Evolutionary conservation across 2,797 vertebrate genomes (phyloP).

Genomic region (Alosa sapidissima): DNA sequence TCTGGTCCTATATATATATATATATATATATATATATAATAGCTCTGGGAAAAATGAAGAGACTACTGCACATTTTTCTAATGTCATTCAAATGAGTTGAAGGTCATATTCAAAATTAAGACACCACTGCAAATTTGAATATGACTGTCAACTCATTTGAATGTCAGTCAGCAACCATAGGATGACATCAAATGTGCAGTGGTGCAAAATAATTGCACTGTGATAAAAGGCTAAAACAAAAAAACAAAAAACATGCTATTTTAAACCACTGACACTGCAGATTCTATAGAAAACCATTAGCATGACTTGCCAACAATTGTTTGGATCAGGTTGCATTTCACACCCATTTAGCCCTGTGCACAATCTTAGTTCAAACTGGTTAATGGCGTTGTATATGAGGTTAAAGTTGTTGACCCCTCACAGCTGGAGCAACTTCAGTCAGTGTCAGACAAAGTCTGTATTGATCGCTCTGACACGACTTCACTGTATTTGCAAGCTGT

Average conservation of each 20-base stretch:
- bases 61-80: too few relatives aligned
- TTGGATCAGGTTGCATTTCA: neutral
- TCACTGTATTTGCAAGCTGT: neutral
- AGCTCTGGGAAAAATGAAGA: too few relatives aligned
- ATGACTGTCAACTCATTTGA: too few relatives aligned
- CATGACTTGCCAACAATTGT: neutral
- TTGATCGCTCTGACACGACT: neutral
- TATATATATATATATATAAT: too few relatives aligned
- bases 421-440: neutral
- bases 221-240: too few relatives aligned
- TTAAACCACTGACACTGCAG: neutral
- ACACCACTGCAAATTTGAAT: too few relatives aligned
- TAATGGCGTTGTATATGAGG: neutral
- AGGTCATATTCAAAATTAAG: too few relatives aligned
- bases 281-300: neutral
- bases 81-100: too few relatives aligned
- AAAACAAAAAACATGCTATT: neutral
- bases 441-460: neutral
- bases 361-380: too few relatives aligned
- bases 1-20: neutral
- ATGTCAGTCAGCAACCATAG: neutral
- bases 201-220: too few relatives aligned
- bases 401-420: neutral
- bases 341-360: neutral
- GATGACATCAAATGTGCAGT: too few relatives aligned